Evolutionary conservation across 2,113 vertebrate genomes (phyloP).

Genomic region (Dipodomys stephensi): DNA sequence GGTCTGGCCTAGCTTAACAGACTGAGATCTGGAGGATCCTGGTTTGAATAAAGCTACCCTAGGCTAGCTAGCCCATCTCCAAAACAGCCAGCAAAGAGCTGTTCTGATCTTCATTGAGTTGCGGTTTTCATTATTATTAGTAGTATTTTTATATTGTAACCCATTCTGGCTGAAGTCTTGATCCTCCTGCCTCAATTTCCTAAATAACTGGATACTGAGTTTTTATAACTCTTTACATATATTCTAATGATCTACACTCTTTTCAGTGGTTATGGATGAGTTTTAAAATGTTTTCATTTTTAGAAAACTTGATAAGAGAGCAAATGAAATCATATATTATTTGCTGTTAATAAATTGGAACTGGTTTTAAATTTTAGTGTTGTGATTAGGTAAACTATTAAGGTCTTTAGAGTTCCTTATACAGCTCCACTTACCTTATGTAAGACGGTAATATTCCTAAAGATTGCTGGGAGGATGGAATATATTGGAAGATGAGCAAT

Average conservation of each 20-base stretch:
- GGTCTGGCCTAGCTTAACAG: no score
- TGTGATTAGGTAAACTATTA: slow-evolving; percentile 44
- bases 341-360: slow-evolving; percentile 35
- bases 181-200: background rate
- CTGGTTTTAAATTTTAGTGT: slow-evolving; percentile 35
- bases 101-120: no score
- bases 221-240: background rate
- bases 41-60: no score
- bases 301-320: slow-evolving; percentile 24
- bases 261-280: background rate
- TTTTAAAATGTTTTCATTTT: background rate
- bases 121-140: no score
- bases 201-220: background rate
- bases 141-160: background rate
- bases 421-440: background rate
- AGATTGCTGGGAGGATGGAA: slow-evolving; percentile 54
- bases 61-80: no score
- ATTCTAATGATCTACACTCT: no score
- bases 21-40: no score
- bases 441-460: slow-evolving; percentile 21
- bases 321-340: background rate
- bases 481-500: slow-evolving; percentile 49
- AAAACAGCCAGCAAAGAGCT: no score
- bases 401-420: slow-evolving; percentile 20
- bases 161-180: no score